Percentiles rank a stretch among this genome's conserved stretches.
phyloP scores from a whole-genome alignment of 2,888 invertebrate species.

The Limnephilus rhombicus region DNA sequence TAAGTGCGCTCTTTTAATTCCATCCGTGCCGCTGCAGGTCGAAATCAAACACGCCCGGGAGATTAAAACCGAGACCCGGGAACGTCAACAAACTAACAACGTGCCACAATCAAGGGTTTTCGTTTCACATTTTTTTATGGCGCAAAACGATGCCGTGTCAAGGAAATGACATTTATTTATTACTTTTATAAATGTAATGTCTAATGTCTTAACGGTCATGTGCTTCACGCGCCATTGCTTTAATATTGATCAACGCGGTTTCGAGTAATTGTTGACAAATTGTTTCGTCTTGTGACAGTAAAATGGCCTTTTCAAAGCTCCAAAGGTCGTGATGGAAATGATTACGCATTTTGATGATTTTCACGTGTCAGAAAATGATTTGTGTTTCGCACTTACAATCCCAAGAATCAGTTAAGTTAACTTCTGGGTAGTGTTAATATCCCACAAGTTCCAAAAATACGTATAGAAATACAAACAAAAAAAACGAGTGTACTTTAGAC shows the following conservation, averaged over 20 bases:
- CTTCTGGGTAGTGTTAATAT: not conserved
- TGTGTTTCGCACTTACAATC: no score
- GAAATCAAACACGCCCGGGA: not conserved
- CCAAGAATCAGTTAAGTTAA: no score
- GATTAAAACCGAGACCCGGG: not conserved
- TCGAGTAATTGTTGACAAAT: no score
- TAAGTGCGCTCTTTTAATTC: not conserved
- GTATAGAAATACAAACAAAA: not conserved
- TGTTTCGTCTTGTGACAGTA: no score
- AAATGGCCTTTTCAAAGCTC: no score
- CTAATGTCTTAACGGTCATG: not conserved
- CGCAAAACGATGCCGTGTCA: not conserved
- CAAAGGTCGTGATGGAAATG: no score
- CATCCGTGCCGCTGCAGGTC: not conserved
- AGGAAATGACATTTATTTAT: not conserved
- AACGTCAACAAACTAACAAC: not conserved
- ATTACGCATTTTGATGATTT: no score
- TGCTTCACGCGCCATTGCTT: no score
- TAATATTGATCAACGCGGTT: no score
- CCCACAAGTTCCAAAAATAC: not conserved
- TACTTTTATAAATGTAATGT: not conserved
- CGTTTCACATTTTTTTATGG: not conserved
- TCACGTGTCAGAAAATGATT: no score
- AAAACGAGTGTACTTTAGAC: no score
- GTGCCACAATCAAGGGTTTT: not conserved